Evolutionary conservation across 2,113 vertebrate genomes (phyloP).

Genomic region (Prionailurus viverrinus): DNA sequence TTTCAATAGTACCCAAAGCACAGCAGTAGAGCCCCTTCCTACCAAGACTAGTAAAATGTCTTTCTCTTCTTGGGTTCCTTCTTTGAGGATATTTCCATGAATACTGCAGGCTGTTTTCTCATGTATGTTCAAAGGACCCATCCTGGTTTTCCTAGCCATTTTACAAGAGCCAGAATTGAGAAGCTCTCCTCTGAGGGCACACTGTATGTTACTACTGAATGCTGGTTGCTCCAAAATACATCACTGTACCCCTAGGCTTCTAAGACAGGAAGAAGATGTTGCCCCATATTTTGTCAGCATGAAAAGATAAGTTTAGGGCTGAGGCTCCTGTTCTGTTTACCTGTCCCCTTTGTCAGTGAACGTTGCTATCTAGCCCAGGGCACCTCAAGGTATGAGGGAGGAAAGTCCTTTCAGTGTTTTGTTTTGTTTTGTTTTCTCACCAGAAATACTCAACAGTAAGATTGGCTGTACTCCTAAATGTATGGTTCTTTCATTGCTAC

Average conservation of each 20-base stretch:
- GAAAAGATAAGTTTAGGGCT: not conserved
- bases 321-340: not conserved
- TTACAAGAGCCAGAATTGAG: not conserved
- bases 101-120: not conserved
- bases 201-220: not conserved
- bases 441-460: not conserved
- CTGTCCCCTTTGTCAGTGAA: not conserved
- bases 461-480: not conserved
- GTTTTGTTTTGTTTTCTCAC: not conserved
- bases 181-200: not conserved
- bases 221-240: not conserved
- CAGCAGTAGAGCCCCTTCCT: not conserved
- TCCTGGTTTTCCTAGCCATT: not conserved
- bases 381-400: fast-evolving
- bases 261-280: not conserved
- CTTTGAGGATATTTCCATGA: not conserved
- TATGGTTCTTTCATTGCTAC: not conserved
- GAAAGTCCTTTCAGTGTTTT: not conserved
- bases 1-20: not conserved
- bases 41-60: not conserved
- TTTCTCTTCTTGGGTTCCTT: not conserved
- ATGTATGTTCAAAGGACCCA: not conserved
- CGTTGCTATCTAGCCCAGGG: not conserved
- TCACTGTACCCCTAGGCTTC: not conserved
- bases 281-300: not conserved